phyloP scores from a whole-genome alignment of 2,888 invertebrate genomes.

The Drosophila austrosaltans region DNA sequence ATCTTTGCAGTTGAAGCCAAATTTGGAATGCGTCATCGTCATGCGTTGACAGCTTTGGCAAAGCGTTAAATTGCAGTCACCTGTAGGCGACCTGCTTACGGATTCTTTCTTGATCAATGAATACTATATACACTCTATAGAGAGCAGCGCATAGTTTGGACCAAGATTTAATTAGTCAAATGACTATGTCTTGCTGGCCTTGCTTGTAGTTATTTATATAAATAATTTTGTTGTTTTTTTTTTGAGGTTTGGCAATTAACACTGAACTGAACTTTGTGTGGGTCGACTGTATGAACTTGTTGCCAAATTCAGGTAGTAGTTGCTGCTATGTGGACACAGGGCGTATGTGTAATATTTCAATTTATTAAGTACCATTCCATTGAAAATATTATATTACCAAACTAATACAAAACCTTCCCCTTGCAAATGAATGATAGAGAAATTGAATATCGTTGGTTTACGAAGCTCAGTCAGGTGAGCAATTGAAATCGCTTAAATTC shows the following conservation, averaged over 20 bases:
- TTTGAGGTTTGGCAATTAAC: slow-evolving; percentile 73
- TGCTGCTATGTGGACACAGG: slow-evolving; percentile 45
- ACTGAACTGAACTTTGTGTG: slow-evolving; percentile 77
- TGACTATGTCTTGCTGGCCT: slow-evolving; percentile 68
- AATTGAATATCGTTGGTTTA: not conserved
- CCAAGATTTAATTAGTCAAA: slow-evolving; percentile 73
- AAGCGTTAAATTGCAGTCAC: slow-evolving; percentile 64
- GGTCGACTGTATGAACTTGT: slow-evolving; percentile 41
- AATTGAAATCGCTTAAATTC: not conserved
- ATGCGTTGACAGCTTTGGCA: slow-evolving; percentile 61
- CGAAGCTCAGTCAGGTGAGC: not conserved
- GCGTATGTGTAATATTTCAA: slow-evolving; percentile 59
- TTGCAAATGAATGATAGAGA: not conserved
- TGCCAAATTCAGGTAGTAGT: slow-evolving; percentile 43
- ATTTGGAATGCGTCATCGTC: slow-evolving; percentile 44
- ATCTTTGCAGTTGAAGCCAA: slow-evolving; percentile 44
- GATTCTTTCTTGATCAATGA: slow-evolving; percentile 54
- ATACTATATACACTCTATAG: slow-evolving; percentile 39
- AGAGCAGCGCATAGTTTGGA: slow-evolving; percentile 49
- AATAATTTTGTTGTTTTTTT: slow-evolving; percentile 31
- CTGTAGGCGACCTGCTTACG: slow-evolving; percentile 62
- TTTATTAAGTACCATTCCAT: slow-evolving; percentile 20
- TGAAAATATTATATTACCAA: not conserved
- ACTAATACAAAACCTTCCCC: not conserved
- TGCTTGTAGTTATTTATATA: slow-evolving; percentile 43